Evolutionary conservation across 1,140 invertebrate genomes (phyloP).

Genomic region (Drosophila asahinai): DNA sequence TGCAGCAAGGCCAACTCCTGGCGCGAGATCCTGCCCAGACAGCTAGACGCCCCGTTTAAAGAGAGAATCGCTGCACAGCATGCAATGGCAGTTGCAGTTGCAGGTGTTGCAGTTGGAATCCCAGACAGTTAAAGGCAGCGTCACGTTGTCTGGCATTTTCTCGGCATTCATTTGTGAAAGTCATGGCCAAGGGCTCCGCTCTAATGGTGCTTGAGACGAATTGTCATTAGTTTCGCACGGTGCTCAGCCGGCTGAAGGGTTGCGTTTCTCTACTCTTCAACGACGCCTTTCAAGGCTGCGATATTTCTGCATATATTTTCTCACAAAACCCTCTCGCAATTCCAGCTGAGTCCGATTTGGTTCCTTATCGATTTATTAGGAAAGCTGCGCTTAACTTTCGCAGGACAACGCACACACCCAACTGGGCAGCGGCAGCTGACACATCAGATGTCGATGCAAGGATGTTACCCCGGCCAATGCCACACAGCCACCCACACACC

Average conservation of each 20-base stretch:
- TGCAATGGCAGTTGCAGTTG: conserved; percentile 50
- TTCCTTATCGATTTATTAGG: conserved; percentile 75
- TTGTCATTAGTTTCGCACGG: conserved; percentile 77
- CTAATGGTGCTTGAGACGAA: conserved; percentile 77
- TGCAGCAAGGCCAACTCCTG: conserved; percentile 56
- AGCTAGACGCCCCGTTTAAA: conserved; percentile 65
- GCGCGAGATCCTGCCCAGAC: conserved; percentile 52
- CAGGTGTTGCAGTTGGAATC: conserved; percentile 57
- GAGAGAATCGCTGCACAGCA: conserved; percentile 57
- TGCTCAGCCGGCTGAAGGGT: conserved; percentile 58
- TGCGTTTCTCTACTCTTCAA: conserved; percentile 46
- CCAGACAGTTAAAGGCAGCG: conserved; percentile 49
- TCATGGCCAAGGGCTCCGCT: conserved; percentile 51
- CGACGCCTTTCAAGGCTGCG: conserved; percentile 23
- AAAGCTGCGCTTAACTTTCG: conserved; percentile 66
- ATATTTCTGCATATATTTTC: conserved; percentile 1
- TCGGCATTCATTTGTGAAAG: conserved; percentile 56
- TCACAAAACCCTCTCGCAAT: neutral
- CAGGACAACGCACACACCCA: conserved; percentile 49
- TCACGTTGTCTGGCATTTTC: conserved; percentile 69
- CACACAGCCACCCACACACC: conserved; percentile 38
- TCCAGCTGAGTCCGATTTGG: conserved; percentile 30
- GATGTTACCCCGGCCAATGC: conserved; percentile 52
- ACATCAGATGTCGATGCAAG: conserved; percentile 73
- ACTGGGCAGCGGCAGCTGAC: conserved; percentile 56